Percentiles rank a stretch among this genome's conserved stretches.
Conservation (phyloP, 2,113 vertebrate species). For the Fregetta grallaria region DNA sequence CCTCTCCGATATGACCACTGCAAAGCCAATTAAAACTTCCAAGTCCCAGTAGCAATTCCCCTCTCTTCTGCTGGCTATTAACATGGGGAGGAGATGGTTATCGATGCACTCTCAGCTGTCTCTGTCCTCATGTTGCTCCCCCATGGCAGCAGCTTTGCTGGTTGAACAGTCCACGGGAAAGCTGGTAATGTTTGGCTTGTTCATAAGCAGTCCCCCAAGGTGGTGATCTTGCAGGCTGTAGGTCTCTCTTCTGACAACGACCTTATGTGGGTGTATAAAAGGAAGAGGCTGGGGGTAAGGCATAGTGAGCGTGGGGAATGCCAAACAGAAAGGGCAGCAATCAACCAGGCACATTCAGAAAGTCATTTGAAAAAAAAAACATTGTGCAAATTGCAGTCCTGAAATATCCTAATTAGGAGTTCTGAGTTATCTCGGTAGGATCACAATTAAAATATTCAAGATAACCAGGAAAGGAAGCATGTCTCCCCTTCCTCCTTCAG, state of each 20-base stretch:
- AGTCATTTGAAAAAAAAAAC: background rate
- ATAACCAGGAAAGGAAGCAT: background rate
- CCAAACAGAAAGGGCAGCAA: background rate
- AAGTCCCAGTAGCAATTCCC: background rate
- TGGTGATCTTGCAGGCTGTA: background rate
- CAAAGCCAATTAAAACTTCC: background rate
- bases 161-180: background rate
- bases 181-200: background rate
- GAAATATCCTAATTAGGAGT: background rate
- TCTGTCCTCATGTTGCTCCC: background rate
- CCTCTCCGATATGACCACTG: background rate
- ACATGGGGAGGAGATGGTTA: background rate
- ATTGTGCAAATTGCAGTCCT: background rate
- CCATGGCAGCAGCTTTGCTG: background rate
- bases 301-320: background rate
- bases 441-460: background rate
- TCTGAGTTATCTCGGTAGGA: background rate
- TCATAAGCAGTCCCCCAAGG: background rate
- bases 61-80: background rate
- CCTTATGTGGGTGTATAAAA: fast-evolving
- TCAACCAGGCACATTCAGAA: background rate
- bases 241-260: background rate
- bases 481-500: background rate
- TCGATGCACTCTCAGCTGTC: background rate
- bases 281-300: background rate